A percentile compares a stretch with the other conserved stretches of the same genome.
phyloP scores from a whole-genome alignment of 2,113 vertebrate species.

The Antennarius striatus region DNA sequence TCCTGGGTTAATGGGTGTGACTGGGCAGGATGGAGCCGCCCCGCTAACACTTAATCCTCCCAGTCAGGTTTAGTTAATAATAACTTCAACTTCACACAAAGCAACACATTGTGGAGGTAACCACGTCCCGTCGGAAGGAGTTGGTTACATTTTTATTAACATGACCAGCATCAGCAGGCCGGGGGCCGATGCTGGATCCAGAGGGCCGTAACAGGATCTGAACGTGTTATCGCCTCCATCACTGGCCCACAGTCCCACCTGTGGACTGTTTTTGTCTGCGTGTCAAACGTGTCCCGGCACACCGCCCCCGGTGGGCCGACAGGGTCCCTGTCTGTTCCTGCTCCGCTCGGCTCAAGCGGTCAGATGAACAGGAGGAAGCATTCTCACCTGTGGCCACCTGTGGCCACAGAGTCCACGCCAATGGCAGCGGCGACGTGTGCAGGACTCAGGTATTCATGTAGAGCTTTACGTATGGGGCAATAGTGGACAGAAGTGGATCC shows the following conservation, averaged over 20 bases:
- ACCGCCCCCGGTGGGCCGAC: constrained; percentile 12
- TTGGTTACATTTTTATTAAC: background rate
- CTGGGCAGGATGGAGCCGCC: constrained; percentile 37
- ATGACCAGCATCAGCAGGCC: background rate
- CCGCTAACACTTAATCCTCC: constrained; percentile 30
- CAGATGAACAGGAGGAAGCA: constrained; percentile 8
- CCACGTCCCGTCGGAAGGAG: background rate
- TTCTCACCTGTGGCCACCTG: constrained; percentile 52
- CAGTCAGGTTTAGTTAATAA: constrained; percentile 15
- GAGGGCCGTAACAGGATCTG: constrained; percentile 23
- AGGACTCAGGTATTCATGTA: background rate
- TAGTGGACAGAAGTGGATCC: no score
- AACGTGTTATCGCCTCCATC: constrained; percentile 36
- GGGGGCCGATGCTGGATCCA: background rate
- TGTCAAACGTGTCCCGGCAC: constrained; percentile 60
- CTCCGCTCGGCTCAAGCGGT: constrained; percentile 37
- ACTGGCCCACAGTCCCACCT: constrained; percentile 1
- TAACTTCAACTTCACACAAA: constrained; percentile 31
- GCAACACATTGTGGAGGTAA: constrained; percentile 28
- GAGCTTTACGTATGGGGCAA: no score
- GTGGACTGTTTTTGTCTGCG: constrained; percentile 39
- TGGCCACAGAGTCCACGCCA: constrained; percentile 14
- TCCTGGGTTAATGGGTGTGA: constrained; percentile 48
- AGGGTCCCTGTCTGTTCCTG: constrained; percentile 49
- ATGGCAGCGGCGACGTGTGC: constrained; percentile 9